Evolutionary conservation across 2,888 invertebrate genomes (phyloP).

Genomic region (Clepsis dumicolana): DNA sequence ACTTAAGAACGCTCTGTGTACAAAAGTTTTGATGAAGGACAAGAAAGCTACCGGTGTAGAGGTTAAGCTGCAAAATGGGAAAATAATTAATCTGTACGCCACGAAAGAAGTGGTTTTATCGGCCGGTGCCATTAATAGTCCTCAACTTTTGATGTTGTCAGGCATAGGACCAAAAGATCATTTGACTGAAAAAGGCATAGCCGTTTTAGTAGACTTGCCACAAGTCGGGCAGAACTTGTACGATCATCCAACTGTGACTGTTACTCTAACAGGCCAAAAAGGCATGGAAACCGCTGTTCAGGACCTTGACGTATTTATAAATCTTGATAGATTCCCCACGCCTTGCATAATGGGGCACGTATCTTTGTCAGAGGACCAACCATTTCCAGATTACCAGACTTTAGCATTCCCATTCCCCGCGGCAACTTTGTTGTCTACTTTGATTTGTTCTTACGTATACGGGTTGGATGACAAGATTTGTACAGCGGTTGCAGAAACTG

Average conservation of each 20-base stretch:
- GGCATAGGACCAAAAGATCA: constrained; percentile 15
- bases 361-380: not conserved
- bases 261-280: constrained; percentile 8
- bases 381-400: constrained; percentile 22
- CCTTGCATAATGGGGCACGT: constrained; percentile 20
- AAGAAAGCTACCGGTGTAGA: constrained; percentile 35
- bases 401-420: constrained; percentile 8
- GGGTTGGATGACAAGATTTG: constrained; percentile 13
- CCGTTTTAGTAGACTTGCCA: constrained; percentile 35
- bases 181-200: constrained; percentile 14
- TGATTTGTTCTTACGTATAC: constrained; percentile 9
- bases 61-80: constrained; percentile 25
- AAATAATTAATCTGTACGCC: constrained; percentile 15
- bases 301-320: constrained; percentile 8
- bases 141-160: constrained; percentile 9
- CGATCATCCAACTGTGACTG: constrained; percentile 22
- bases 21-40: constrained; percentile 27
- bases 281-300: not conserved
- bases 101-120: constrained; percentile 34
- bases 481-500: not conserved
- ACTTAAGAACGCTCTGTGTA: constrained; percentile 21
- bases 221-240: constrained; percentile 40
- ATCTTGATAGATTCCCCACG: constrained; percentile 21
- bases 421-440: not conserved
- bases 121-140: constrained; percentile 3